Evolutionary conservation across 2,797 vertebrate species (phyloP).

Genomic region (Rhodeus uyekii): DNA sequence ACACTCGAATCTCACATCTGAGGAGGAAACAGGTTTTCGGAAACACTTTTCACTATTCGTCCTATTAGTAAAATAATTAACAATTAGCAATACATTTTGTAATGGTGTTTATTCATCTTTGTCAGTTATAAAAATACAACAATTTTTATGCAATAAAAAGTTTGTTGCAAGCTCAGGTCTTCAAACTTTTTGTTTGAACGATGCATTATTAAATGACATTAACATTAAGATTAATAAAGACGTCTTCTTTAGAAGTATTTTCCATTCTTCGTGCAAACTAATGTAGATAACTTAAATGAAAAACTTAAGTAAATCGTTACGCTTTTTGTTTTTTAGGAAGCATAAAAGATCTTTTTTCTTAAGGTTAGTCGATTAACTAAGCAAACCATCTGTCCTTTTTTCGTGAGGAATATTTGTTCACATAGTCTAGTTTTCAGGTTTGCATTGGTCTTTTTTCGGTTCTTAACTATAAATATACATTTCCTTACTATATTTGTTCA

Average conservation of each 20-base stretch:
- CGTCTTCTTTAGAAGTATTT: background rate
- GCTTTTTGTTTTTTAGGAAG: background rate
- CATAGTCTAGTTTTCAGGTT: background rate
- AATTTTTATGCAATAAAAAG: background rate
- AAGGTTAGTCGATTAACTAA: background rate
- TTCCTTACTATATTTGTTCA: slow-evolving; percentile 10
- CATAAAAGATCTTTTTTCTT: background rate
- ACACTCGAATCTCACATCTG: background rate
- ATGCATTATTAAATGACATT: background rate
- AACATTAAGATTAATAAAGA: background rate
- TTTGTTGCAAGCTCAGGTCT: background rate
- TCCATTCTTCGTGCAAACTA: background rate
- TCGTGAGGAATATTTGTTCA: background rate
- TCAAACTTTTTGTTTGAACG: too few species aligned
- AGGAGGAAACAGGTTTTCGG: background rate
- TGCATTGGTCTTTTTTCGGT: background rate
- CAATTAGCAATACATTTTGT: background rate
- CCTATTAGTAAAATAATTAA: background rate
- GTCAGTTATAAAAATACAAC: background rate
- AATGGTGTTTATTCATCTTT: too few species aligned
- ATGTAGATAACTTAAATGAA: background rate
- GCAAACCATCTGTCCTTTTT: background rate
- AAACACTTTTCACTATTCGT: background rate
- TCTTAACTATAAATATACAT: slow-evolving; percentile 5
- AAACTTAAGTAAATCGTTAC: background rate